Percentiles rank a stretch among this genome's conserved stretches.
Evolutionary conservation across 2,888 invertebrate species (phyloP).

Genomic region (Antheraea assamensis): DNA sequence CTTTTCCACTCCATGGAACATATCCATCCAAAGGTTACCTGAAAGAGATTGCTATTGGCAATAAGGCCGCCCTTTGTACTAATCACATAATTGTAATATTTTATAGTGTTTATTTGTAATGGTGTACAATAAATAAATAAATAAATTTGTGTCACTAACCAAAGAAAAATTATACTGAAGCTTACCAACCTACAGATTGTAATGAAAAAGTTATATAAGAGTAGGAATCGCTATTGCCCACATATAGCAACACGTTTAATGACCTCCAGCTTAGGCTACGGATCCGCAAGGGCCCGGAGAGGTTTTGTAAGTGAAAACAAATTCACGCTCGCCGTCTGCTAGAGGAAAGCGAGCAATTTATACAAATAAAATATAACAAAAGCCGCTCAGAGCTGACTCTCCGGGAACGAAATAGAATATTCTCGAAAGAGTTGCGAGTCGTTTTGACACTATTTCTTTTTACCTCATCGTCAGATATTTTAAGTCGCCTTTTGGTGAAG

Average conservation of each 20-base stretch:
- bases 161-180: not conserved
- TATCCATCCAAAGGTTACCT: too few species aligned
- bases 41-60: too few species aligned
- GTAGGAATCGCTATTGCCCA: not conserved
- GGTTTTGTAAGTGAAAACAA: conserved; percentile 64
- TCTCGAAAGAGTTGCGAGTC: conserved; percentile 22
- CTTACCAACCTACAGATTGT: not conserved
- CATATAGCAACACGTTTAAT: conserved; percentile 29
- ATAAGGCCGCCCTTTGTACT: too few species aligned
- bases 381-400: conserved; percentile 16
- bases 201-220: not conserved
- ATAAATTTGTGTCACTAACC: too few species aligned
- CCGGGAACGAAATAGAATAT: conserved; percentile 19
- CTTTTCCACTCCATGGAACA: too few species aligned
- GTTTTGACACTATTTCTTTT: conserved; percentile 14
- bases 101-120: too few species aligned
- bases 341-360: conserved; percentile 52
- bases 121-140: too few species aligned
- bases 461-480: not conserved
- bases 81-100: too few species aligned
- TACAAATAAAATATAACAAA: conserved; percentile 45
- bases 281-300: conserved; percentile 42
- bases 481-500: not conserved
- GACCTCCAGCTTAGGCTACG: conserved; percentile 38
- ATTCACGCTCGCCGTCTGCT: conserved; percentile 49